Base-by-base conservation (phyloP, 2,797 vertebrate genomes). In the Pachyuromys duprasi region DNA sequence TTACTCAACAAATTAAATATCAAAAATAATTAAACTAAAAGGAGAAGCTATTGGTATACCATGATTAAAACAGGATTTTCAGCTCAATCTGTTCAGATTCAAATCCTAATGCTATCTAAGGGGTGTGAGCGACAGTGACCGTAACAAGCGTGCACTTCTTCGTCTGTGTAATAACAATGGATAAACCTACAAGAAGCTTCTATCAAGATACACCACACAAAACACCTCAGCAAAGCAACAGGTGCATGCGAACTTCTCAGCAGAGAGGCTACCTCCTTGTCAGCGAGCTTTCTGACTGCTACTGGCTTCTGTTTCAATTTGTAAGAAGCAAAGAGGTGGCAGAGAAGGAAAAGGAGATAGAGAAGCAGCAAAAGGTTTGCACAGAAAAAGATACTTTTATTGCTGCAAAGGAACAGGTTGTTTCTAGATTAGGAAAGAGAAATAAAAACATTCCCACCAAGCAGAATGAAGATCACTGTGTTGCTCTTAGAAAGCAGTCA, bases 371-470 rank as follows among this genome's bases (percentile, higher is more conserved):
- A 86, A 83, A 42, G 79, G 12, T 81, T 26, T 39, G n/a, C 55
- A 39, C 79, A 81, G 55, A 93, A 91, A 95, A 75, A 57, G 18
- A 72, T 69, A 65, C 9, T 81, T 86, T 80, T 69, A 76, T 67
- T 82, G 70, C 14, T 91, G 42, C n/a, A 93, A 86, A 90, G 55
- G 57, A 75, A 69, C 39, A 72, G 33, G 91, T 62, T 82, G 4
- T 94, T 91, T 93, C 84, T 63, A 79, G n/a, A 91, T 95, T 80
- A 88, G 36, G 39, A 93, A 17, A 42, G 90, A 95, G 24, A 92
- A 95, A 88, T 67, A 88, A 96, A 81, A n/a, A 11, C 24, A 67
- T 90, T 89, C 49, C 70, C 70, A 93, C 13, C 20, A 95, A 91
- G 87, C 36, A 62, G 14, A 96, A 82, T 31, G 22, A 90, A 22